Percentiles rank a stretch among this genome's conserved stretches.
Evolutionary conservation across 2,888 invertebrate genomes (phyloP).

Genomic region (Anaspis maculata): DNA sequence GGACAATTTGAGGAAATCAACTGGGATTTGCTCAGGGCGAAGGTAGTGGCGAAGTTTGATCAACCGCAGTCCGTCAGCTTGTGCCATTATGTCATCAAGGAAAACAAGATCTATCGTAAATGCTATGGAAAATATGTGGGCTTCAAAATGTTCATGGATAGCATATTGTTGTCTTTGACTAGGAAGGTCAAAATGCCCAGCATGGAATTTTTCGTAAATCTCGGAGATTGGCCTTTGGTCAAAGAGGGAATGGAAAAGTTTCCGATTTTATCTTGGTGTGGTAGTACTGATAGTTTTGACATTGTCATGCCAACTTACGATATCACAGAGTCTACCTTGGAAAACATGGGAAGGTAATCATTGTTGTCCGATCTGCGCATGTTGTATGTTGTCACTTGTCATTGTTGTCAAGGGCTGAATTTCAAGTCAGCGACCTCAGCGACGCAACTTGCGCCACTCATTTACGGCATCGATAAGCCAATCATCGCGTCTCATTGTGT

Average conservation of each 20-base stretch:
- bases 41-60: conserved; percentile 52
- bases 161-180: conserved; percentile 69
- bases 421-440: no score
- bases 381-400: not conserved
- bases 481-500: no score
- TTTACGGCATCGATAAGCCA: no score
- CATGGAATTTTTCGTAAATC: conserved; percentile 82
- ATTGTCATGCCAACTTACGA: conserved; percentile 95
- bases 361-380: conserved; percentile 5
- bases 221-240: conserved; percentile 93
- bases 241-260: conserved; percentile 44
- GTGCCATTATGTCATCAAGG: conserved; percentile 81
- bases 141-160: conserved; percentile 93
- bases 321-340: conserved; percentile 81
- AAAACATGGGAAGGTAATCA: conserved; percentile 82
- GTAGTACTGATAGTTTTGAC: conserved; percentile 74
- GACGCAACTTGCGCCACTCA: no score
- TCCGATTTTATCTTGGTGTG: conserved; percentile 96
- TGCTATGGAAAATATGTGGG: conserved; percentile 94
- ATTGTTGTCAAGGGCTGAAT: no score
- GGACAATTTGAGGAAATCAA: conserved; percentile 58
- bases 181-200: conserved; percentile 78
- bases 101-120: conserved; percentile 74
- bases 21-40: conserved; percentile 54
- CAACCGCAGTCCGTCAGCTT: conserved; percentile 75